Evolutionary conservation across 1,140 invertebrate species (phyloP).

Genomic region (Drosophila ananassae): DNA sequence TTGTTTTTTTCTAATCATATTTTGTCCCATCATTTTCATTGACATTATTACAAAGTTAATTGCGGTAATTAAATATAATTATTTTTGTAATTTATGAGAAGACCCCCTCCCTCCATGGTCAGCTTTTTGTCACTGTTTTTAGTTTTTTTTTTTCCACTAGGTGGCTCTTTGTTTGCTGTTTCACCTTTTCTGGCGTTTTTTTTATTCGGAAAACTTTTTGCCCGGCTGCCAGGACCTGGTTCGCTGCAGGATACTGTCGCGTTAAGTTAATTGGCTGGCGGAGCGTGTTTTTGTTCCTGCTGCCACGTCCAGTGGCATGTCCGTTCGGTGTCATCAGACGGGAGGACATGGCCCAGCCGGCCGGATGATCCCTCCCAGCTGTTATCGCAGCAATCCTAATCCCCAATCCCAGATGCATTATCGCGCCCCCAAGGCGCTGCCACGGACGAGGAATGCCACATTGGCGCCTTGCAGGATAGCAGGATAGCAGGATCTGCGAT

Average conservation of each 20-base stretch:
- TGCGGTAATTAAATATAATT: slow-evolving; percentile 80
- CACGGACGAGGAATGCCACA: slow-evolving; percentile 56
- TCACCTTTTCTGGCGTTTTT: slow-evolving; percentile 47
- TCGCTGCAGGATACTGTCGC: slow-evolving; percentile 69
- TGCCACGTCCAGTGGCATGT: slow-evolving; percentile 66
- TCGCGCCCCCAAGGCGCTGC: slow-evolving; percentile 59
- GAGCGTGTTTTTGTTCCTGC: slow-evolving; percentile 32
- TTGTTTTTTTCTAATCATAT: slow-evolving; percentile 69
- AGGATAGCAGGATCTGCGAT: background rate
- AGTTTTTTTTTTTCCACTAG: slow-evolving; percentile 51
- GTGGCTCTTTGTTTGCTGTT: slow-evolving; percentile 37
- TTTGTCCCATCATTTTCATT: slow-evolving; percentile 81
- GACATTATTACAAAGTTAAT: slow-evolving; percentile 82
- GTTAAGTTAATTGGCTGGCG: slow-evolving; percentile 72
- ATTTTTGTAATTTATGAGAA: slow-evolving; percentile 79
- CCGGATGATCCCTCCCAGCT: slow-evolving; percentile 34
- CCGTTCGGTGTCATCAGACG: slow-evolving; percentile 69
- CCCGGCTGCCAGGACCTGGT: slow-evolving; percentile 26
- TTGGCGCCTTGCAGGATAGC: slow-evolving; percentile 40
- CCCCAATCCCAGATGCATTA: slow-evolving; percentile 41
- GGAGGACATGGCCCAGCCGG: slow-evolving; percentile 54
- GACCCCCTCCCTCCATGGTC: slow-evolving; percentile 75
- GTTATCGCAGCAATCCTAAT: slow-evolving; percentile 29
- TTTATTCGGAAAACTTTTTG: slow-evolving; percentile 65
- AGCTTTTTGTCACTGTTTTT: slow-evolving; percentile 38